Percentiles rank a stretch among this genome's conserved stretches.
Conservation (phyloP, 37 sponge, comb jelly and placozoan species). For the Theonella swinhoei region DNA sequence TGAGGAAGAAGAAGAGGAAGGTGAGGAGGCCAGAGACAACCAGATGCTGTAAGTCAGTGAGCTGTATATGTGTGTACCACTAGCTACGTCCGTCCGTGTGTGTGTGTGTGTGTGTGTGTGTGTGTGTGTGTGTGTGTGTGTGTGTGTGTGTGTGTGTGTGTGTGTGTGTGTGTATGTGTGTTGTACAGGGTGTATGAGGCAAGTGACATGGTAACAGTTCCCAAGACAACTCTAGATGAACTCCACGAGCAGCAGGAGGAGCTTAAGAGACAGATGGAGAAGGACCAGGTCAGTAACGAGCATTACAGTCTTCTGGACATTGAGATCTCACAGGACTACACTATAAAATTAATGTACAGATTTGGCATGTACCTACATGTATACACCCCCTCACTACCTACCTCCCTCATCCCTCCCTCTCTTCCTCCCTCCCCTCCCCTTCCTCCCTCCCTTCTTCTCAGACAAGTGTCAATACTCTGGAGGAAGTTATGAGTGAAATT, state of each 20-base stretch:
- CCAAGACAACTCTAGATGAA: not conserved
- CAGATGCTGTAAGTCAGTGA: not conserved
- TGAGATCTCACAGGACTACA: too few species aligned
- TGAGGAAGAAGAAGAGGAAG: not conserved
- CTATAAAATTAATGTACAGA: too few species aligned
- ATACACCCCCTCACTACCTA: too few species aligned
- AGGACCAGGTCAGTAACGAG: too few species aligned
- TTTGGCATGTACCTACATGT: too few species aligned
- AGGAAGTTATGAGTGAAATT: not conserved
- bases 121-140: conserved; percentile 7
- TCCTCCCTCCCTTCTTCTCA: not conserved
- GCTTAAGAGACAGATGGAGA: not conserved
- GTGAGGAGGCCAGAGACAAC: not conserved
- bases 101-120: not conserved
- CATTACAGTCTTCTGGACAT: too few species aligned
- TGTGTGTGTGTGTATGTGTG: not conserved
- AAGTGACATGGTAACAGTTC: not conserved
- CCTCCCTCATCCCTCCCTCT: too few species aligned
- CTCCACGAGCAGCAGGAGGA: not conserved
- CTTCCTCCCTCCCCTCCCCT: not conserved
- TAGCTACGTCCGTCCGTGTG: not conserved
- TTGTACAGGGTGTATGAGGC: not conserved
- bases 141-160: conserved; percentile 24
- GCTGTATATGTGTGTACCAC: not conserved
- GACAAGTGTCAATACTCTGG: not conserved